phyloP scores from a whole-genome alignment of 1,140 invertebrate species.

The Zophobas morio region DNA sequence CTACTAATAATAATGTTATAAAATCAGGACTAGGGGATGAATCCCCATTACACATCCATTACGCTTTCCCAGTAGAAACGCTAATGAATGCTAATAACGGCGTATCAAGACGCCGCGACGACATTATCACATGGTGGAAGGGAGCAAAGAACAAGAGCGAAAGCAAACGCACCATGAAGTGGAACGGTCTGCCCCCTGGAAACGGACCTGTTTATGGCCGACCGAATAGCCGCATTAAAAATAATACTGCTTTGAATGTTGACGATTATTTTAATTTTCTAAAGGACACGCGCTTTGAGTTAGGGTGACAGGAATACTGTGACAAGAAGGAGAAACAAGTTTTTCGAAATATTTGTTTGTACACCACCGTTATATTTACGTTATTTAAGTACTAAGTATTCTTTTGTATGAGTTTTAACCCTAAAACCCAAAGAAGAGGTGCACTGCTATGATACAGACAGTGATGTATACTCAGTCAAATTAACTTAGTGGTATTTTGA shows the following conservation, averaged over 20 bases:
- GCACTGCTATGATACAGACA: too few species aligned
- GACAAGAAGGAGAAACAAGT: too few species aligned
- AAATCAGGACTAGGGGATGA: conserved; percentile 44
- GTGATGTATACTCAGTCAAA: too few species aligned
- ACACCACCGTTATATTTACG: too few species aligned
- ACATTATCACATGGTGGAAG: conserved; percentile 51
- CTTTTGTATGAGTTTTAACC: too few species aligned
- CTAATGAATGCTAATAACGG: conserved; percentile 53
- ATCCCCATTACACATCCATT: conserved; percentile 54
- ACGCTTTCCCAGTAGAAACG: conserved; percentile 50
- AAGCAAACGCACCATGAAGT: conserved; percentile 26
- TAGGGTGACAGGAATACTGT: too few species aligned
- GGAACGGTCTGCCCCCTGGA: conserved; percentile 1
- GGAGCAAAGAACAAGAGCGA: conserved; percentile 12
- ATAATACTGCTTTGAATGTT: conserved; percentile 21
- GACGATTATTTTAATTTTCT: conserved; percentile 31
- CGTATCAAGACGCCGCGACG: conserved; percentile 48
- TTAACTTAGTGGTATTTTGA: too few species aligned
- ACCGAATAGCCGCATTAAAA: conserved; percentile 22
- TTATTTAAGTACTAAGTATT: too few species aligned
- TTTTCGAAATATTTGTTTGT: too few species aligned
- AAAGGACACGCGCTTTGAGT: neutral
- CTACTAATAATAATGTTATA: conserved; percentile 51
- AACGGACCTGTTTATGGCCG: conserved; percentile 24
- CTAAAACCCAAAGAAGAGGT: too few species aligned